phyloP scores from a whole-genome alignment of 2,888 invertebrate genomes.

The Ischnura elegans region DNA sequence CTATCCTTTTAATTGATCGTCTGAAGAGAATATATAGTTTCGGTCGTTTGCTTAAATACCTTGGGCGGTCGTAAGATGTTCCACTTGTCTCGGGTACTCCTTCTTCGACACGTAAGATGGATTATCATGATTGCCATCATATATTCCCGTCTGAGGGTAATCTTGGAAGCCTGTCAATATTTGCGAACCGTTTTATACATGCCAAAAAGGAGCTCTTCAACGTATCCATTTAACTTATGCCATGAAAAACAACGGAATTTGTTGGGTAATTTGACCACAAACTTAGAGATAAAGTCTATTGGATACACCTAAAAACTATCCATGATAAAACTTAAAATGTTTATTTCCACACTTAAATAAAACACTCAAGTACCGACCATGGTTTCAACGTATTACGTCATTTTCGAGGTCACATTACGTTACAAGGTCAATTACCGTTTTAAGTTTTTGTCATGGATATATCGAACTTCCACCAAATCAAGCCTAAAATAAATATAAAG shows the following conservation, averaged over 20 bases:
- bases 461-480: too few species aligned
- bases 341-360: too few species aligned
- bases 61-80: background rate
- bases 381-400: too few species aligned
- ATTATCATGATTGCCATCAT: slow-evolving; percentile 40
- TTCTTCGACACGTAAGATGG: background rate
- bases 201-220: slow-evolving; percentile 3
- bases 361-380: too few species aligned
- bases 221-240: background rate
- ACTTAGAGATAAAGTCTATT: too few species aligned
- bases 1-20: background rate
- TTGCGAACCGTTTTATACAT: slow-evolving; percentile 34
- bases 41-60: background rate
- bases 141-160: background rate
- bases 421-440: too few species aligned
- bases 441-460: too few species aligned
- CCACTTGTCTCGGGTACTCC: background rate
- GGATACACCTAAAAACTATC: too few species aligned
- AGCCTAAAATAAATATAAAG: too few species aligned
- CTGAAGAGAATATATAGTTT: background rate
- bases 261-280: too few species aligned
- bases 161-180: slow-evolving; percentile 33
- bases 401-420: too few species aligned
- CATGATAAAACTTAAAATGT: too few species aligned
- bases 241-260: background rate